Evolutionary conservation across 2,888 invertebrate genomes (phyloP), one percentile per base, ranked within the genome.

Genomic region (Scrobipalpa costella): DNA sequence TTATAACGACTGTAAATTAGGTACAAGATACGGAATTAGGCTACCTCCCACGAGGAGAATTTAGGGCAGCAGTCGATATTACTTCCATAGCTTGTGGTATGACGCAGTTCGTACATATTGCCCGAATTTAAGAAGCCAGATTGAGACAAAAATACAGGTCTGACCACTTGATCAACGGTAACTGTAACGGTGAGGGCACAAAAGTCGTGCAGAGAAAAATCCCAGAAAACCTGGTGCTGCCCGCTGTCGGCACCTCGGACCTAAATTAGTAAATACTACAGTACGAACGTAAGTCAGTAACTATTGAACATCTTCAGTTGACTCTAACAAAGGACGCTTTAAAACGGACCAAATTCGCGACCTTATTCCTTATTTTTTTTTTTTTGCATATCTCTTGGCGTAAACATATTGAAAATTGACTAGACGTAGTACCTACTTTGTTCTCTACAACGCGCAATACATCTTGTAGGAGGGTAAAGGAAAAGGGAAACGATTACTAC

Each of bases 91-190:
- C 36, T 40, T 13, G 33, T 17, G 21, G 44, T 44, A 27, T 44
- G 33, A 49, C 9, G 27, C n/a, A 34, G 50, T 49, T 49, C 38
- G 40, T 63, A 63, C 60, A 65, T 63, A 64, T 67, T 81, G 83
- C 78, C 81, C 83, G 80, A 82, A 83, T 85, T 84, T 84, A 80
- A 75, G 78, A 50, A 33, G 58, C 57, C 61, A 38, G 57, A 50
- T 50, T 64, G 63, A 63, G 57, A 62, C 47, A 61, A 62, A 40
- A 86, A 88, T 89, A 88, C 88, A 84, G 83, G 90, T 90, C 85
- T 79, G 85, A 86, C 88, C 81, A 88, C 84, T 85, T 77, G 82
- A 78, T 78, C 81, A 90, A 90, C 90, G 89, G 90, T 89, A 88
- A 84, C 82, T 73, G 77, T 90, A 90, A 90, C 90, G 89, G 90